Percentiles rank a stretch among this genome's conserved stretches.
Conservation (phyloP, 2,113 vertebrate genomes). For the Nematolebias whitei region DNA sequence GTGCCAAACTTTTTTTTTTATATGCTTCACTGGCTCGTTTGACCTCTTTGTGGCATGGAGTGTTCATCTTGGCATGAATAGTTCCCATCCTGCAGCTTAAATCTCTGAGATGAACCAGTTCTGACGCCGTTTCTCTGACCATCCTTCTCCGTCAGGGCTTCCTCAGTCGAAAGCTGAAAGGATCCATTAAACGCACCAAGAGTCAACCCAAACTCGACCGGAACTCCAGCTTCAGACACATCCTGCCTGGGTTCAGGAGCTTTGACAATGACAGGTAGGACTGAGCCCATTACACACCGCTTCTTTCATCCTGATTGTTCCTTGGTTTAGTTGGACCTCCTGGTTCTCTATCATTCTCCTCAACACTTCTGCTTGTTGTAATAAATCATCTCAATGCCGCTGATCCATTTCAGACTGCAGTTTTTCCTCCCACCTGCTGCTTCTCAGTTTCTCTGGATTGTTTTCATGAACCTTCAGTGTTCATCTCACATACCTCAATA, state of each 20-base stretch:
- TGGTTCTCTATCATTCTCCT: conserved; percentile 43
- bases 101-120: neutral
- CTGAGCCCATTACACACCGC: no score
- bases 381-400: conserved; percentile 1
- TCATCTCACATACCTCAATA: conserved; percentile 45
- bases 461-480: conserved; percentile 35
- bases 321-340: conserved; percentile 35
- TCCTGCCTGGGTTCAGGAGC: conserved; percentile 94
- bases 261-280: conserved; percentile 93
- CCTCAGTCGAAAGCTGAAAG: conserved; percentile 86
- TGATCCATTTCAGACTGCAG: conserved; percentile 36
- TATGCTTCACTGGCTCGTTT: no score
- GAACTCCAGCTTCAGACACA: conserved; percentile 98
- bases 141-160: conserved; percentile 68
- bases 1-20: no score
- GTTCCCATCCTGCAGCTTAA: conserved; percentile 3
- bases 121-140: conserved; percentile 12
- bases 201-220: conserved; percentile 98
- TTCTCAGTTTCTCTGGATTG: conserved; percentile 14
- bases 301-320: no score
- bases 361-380: neutral
- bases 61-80: conserved; percentile 9
- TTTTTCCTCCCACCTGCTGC: neutral
- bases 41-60: neutral
- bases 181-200: conserved; percentile 99